Evolutionary conservation across 1,140 invertebrate species (phyloP).

Genomic region (Papilio dardanus): DNA sequence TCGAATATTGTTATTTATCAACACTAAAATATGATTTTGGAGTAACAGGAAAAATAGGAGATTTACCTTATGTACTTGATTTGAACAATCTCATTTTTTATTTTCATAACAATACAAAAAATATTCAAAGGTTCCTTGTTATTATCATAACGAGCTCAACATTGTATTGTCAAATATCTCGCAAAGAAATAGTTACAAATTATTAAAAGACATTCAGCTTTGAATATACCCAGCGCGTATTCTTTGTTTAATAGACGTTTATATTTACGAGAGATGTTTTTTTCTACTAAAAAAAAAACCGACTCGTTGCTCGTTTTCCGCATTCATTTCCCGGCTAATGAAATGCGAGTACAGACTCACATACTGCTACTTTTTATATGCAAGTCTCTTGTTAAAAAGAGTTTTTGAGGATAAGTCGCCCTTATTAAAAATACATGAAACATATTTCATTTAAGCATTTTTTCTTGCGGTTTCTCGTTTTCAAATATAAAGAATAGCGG

Average conservation of each 20-base stretch:
- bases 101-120: background rate
- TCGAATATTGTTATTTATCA: background rate
- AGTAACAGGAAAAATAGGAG: background rate
- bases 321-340: constrained; percentile 62
- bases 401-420: constrained; percentile 56
- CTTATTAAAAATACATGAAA: constrained; percentile 56
- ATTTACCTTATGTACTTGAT: background rate
- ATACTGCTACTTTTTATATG: constrained; percentile 61
- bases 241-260: constrained; percentile 49
- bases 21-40: background rate
- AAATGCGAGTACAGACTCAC: constrained; percentile 59
- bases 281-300: constrained; percentile 44
- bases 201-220: constrained; percentile 61
- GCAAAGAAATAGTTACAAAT: constrained; percentile 75
- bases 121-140: background rate
- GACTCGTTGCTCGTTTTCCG: constrained; percentile 52
- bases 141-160: constrained; percentile 64
- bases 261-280: constrained; percentile 48
- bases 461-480: background rate
- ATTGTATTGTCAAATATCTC: constrained; percentile 71
- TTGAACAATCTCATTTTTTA: constrained; percentile 25
- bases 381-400: constrained; percentile 49
- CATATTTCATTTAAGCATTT: constrained; percentile 27
- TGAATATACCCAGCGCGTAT: constrained; percentile 50
- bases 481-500: background rate